Evolutionary conservation across 2,888 invertebrate species (phyloP), one percentile per base, ranked within the genome.

Genomic region (Lissocephala sabroskyi): DNA sequence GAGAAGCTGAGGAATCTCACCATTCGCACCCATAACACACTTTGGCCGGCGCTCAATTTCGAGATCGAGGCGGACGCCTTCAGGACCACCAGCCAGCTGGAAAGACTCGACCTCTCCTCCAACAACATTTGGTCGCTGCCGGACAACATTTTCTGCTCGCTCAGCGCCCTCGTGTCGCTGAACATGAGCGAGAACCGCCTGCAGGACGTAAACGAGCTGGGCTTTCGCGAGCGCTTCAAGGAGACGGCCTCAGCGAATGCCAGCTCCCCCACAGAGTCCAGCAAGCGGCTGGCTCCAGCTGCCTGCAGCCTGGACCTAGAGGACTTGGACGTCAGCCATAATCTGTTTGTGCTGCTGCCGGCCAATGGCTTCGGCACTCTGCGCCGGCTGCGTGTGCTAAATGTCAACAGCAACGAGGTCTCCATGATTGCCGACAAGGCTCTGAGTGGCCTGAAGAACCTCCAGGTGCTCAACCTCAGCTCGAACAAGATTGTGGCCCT

Each of bases 51-150:
- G 42, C 89, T 94, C 86, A 93, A 91, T 77, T 87, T 96, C 80
- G 93, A 95, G 84, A 89, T 95, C 75, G 91, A 92, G 70, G 87
- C 89, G 29, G 91, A 92, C 61, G 92, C 93, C 73, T 94, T 95
- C 84, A 87, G 89, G 52, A 89, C 90, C 52, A 90, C 92, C 50
- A 88, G 90, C 56, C 92, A 94, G 82, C 87, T 95, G 68, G 95
- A 95, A 84, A 88, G 92, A 66, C 87, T 95, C 59, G 95, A 96
- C 82, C 86, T 96, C 61, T 94, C 94, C 80, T 91, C 90, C 79
- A 95, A 95, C 84, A 95, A 95, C 83, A 93, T 95, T 80, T 94
- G 94, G 93, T 92, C 93, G 45, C 89, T 95, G 82, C 94, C 95
- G 17, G 93, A 93, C 76, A 91, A 91, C 79, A 87, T 94, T 58